A percentile compares a stretch with the other conserved stretches of the same genome.
phyloP scores from a whole-genome alignment of 2,113 vertebrate species.

The Stictonetta naevosa region DNA sequence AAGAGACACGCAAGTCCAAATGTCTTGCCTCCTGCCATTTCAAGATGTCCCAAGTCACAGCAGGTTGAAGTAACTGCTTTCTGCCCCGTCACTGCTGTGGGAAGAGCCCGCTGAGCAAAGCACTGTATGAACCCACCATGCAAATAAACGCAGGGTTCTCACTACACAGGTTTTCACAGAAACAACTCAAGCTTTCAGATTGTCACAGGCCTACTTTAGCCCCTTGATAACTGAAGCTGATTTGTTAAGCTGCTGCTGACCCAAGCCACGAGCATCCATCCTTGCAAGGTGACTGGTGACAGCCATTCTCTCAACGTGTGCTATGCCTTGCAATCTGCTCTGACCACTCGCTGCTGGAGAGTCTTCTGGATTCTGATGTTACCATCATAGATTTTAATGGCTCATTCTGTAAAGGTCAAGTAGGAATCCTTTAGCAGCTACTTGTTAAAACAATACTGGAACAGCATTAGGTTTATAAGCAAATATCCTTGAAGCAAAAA shows the following conservation, averaged over 20 bases:
- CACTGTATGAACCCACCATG: background rate
- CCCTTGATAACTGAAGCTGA: background rate
- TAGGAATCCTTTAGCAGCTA: background rate
- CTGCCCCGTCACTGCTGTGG: background rate
- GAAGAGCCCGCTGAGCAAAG: background rate
- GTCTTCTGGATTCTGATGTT: background rate
- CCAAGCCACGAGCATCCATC: background rate
- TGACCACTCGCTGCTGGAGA: background rate
- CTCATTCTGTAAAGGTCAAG: background rate
- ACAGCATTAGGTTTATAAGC: background rate
- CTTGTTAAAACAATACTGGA: background rate
- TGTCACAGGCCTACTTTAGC: background rate
- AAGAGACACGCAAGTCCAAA: background rate
- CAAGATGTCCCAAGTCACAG: background rate
- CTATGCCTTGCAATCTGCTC: background rate
- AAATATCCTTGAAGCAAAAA: background rate
- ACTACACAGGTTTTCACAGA: background rate
- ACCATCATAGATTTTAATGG: background rate
- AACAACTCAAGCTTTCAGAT: constrained; percentile 34
- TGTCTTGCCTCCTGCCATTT: constrained; percentile 13
- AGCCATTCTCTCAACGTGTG: background rate
- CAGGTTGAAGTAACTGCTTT: constrained; percentile 1
- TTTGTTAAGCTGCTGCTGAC: background rate
- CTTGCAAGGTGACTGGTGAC: background rate
- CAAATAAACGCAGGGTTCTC: background rate